Conservation (phyloP, 2,113 vertebrate species). For the Empidonax traillii region DNA sequence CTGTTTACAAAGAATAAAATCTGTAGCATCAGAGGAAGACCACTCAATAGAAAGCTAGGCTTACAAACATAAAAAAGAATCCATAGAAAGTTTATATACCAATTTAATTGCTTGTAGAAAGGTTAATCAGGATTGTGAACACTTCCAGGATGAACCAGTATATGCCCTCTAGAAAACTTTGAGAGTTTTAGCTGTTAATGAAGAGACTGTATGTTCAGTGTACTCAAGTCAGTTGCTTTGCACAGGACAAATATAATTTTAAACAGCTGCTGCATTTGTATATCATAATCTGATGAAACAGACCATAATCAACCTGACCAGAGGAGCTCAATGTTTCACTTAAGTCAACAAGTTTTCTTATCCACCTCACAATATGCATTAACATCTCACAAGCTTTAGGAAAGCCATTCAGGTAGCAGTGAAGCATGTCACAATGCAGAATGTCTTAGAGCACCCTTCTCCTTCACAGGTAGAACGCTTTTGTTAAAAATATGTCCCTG, state of each 20-base stretch:
- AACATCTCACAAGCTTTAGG: not conserved
- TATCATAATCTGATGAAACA: not conserved
- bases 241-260: not conserved
- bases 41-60: not conserved
- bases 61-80: not conserved
- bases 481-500: not conserved
- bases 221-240: not conserved
- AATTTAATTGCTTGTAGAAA: not conserved
- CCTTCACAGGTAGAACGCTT: not conserved
- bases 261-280: not conserved
- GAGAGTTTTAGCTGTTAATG: not conserved
- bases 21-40: not conserved
- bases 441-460: not conserved
- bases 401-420: not conserved
- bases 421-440: not conserved
- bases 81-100: not conserved
- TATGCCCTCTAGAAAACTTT: not conserved
- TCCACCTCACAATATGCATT: not conserved
- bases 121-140: not conserved
- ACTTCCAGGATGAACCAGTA: not conserved
- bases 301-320: not conserved
- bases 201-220: not conserved
- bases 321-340: not conserved
- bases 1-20: not conserved
- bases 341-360: not conserved